Conservation (phyloP, 2,888 invertebrate species). For the Clitarchus hookeri region DNA sequence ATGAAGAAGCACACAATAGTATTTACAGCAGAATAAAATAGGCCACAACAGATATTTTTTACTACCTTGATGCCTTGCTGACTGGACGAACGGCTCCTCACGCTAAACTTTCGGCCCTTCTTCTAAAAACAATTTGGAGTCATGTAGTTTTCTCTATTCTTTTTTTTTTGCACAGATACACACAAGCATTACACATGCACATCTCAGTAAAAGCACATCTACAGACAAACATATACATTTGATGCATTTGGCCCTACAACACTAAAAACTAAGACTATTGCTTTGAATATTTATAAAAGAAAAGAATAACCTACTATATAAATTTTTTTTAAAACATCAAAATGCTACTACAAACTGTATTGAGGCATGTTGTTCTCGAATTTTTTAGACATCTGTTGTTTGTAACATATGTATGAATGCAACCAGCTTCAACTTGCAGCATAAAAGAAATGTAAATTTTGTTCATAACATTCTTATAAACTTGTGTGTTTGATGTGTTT, state of each 20-base stretch:
- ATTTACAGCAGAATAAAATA: slow-evolving; percentile 20
- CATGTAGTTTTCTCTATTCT: slow-evolving; percentile 27
- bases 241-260: not conserved
- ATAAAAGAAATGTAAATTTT: too few species aligned
- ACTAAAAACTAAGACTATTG: too few species aligned
- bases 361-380: too few species aligned
- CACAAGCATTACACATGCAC: slow-evolving; percentile 1
- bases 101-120: slow-evolving; percentile 61
- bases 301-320: too few species aligned
- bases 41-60: slow-evolving; percentile 33
- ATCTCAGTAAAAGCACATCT: not conserved
- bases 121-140: slow-evolving; percentile 58
- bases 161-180: not conserved
- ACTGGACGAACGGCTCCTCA: slow-evolving; percentile 60
- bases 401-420: too few species aligned
- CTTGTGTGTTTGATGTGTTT: too few species aligned
- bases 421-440: too few species aligned
- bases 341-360: too few species aligned
- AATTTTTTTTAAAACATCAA: too few species aligned
- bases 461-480: too few species aligned
- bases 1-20: not conserved
- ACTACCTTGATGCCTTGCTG: slow-evolving; percentile 58
- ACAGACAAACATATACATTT: not conserved
- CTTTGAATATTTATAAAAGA: too few species aligned
- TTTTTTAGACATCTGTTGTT: too few species aligned